Evolutionary conservation across 2,888 invertebrate genomes (phyloP).

Genomic region (Heteromyza rotundicornis): DNA sequence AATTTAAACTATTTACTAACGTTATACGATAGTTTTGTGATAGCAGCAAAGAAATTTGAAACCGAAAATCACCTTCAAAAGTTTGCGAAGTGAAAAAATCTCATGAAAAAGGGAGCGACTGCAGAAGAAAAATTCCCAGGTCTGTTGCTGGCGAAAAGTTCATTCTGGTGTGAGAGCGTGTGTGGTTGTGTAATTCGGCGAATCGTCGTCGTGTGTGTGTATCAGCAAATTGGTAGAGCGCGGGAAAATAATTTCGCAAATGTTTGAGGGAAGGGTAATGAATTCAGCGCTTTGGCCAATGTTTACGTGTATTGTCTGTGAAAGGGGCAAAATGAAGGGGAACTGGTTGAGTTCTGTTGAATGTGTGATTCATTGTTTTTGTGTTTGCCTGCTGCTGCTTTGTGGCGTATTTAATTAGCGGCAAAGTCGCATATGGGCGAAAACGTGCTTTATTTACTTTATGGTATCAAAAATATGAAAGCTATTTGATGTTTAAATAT

Average conservation of each 20-base stretch:
- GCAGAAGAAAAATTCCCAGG: constrained; percentile 52
- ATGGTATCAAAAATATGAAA: too few species aligned
- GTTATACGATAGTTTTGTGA: constrained; percentile 33
- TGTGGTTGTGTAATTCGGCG: constrained; percentile 20
- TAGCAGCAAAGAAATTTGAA: constrained; percentile 35
- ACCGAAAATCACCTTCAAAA: constrained; percentile 35
- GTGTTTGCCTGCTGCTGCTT: too few species aligned
- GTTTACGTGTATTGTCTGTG: neutral
- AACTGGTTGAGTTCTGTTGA: neutral
- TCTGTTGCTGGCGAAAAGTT: constrained; percentile 46
- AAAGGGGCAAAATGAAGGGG: neutral
- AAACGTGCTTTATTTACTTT: too few species aligned
- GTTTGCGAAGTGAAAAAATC: constrained; percentile 32
- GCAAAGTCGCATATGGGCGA: too few species aligned
- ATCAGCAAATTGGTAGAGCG: constrained; percentile 32
- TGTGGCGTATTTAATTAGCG: too few species aligned
- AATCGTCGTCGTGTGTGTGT: constrained; percentile 27
- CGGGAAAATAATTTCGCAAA: constrained; percentile 24
- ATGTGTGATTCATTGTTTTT: constrained; percentile 13
- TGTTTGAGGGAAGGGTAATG: neutral
- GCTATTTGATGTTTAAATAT: too few species aligned
- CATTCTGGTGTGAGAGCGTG: constrained; percentile 23
- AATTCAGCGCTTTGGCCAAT: constrained; percentile 10
- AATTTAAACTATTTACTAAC: constrained; percentile 34
- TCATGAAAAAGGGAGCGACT: constrained; percentile 31